Percentiles rank a stretch among this genome's conserved stretches.
phyloP scores from a whole-genome alignment of 2,888 invertebrate species.

The Limnephilus auricula region DNA sequence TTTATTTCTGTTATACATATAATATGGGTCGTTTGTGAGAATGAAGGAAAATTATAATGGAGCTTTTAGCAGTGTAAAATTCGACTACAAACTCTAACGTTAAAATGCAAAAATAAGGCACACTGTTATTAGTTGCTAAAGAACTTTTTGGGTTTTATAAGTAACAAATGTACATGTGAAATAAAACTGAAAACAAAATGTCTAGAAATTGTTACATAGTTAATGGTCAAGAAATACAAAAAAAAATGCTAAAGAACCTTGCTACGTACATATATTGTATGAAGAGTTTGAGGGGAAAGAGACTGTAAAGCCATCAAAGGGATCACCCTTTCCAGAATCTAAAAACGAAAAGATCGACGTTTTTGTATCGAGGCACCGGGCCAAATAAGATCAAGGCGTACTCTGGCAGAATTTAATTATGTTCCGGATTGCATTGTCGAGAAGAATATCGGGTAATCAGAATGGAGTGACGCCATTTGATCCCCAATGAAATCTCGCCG shows the following conservation, averaged over 20 bases:
- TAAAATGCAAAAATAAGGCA: neutral
- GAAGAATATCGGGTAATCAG: neutral
- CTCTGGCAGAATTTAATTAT: neutral
- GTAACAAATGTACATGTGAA: too few relatives aligned
- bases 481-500: slow-evolving; percentile 27
- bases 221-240: too few relatives aligned
- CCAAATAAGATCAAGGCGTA: neutral
- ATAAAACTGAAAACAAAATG: too few relatives aligned
- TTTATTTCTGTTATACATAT: neutral
- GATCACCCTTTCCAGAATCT: neutral
- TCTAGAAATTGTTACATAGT: too few relatives aligned
- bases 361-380: neutral
- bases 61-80: too few relatives aligned
- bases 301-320: neutral
- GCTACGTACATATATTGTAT: neutral
- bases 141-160: too few relatives aligned
- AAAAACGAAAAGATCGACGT: neutral
- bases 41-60: neutral
- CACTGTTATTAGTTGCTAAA: neutral
- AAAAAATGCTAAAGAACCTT: neutral
- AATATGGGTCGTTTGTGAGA: neutral
- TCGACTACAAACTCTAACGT: too few relatives aligned
- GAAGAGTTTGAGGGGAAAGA: neutral
- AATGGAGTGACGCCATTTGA: slow-evolving; percentile 4
- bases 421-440: slow-evolving; percentile 5